phyloP scores from a whole-genome alignment of 1,140 invertebrate species.

The Cyclina sinensis region DNA sequence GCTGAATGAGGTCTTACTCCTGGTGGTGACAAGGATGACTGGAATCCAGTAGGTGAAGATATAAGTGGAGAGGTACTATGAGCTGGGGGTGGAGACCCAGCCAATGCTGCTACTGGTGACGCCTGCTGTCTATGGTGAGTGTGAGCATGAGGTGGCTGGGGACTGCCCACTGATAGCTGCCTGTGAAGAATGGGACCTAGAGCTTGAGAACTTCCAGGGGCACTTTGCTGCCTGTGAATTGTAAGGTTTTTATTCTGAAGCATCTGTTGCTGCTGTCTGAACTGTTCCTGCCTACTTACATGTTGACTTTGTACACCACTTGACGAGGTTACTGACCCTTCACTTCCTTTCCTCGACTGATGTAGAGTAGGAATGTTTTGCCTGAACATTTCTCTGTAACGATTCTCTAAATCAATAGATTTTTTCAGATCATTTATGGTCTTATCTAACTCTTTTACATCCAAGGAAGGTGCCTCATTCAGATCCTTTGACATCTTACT shows the following conservation, averaged over 20 bases:
- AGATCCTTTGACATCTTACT: conserved; percentile 34
- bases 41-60: not conserved
- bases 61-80: conserved; percentile 31
- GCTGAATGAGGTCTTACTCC: not conserved
- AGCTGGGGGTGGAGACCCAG: conserved; percentile 38
- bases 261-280: not conserved
- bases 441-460: conserved; percentile 61
- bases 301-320: not conserved
- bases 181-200: conserved; percentile 14
- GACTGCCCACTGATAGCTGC: conserved; percentile 30
- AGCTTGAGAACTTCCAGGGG: not conserved
- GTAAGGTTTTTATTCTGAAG: not conserved
- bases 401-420: conserved; percentile 56
- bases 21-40: not conserved
- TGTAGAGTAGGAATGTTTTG: conserved; percentile 43
- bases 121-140: conserved; percentile 20
- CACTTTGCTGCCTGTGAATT: conserved; percentile 46
- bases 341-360: not conserved
- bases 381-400: conserved; percentile 42
- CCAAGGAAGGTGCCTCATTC: conserved; percentile 40
- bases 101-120: conserved; percentile 1
- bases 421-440: conserved; percentile 59
- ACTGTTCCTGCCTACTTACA: conserved; percentile 28
- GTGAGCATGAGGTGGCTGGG: conserved; percentile 29
- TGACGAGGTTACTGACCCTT: not conserved